These are phyloP conservation scores for Nephrotoma appendiculata DNA, from an alignment of 2,888 invertebrate genomes.

Conservation along the genomic window DNA sequence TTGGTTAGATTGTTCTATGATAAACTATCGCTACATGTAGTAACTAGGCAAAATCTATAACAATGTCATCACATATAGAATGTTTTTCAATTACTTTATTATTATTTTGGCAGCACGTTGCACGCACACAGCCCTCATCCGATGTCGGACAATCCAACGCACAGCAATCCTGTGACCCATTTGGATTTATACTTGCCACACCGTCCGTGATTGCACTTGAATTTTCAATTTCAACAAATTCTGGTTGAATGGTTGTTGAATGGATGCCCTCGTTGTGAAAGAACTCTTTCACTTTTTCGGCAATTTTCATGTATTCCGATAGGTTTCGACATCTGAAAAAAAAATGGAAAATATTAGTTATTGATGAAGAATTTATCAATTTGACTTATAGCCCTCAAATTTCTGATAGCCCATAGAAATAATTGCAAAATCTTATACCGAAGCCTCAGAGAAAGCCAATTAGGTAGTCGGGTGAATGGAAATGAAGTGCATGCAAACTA, in stretches of 20 bases:
- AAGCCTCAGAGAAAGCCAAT: too few species aligned
- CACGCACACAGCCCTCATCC: slow-evolving; percentile 66
- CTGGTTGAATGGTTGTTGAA: slow-evolving; percentile 96
- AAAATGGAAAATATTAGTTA: not conserved
- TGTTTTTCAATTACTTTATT: slow-evolving; percentile 23
- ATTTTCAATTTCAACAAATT: slow-evolving; percentile 73
- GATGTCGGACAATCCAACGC: slow-evolving; percentile 79
- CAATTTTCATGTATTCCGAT: slow-evolving; percentile 93
- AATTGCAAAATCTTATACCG: too few species aligned
- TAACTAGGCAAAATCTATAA: not conserved
- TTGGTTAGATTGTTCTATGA: not conserved
- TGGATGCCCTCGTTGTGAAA: slow-evolving; percentile 98
- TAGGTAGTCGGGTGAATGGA: too few species aligned
- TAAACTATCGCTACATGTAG: not conserved
- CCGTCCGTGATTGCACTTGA: slow-evolving; percentile 29
- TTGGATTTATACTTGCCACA: slow-evolving; percentile 31
- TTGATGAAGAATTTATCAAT: too few species aligned
- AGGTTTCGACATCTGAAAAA: slow-evolving; percentile 68
- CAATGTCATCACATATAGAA: not conserved
- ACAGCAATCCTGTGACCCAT: slow-evolving; percentile 46
- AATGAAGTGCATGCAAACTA: too few species aligned
- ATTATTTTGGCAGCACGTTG: slow-evolving; percentile 59
- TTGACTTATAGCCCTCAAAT: too few species aligned
- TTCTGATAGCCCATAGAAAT: too few species aligned
- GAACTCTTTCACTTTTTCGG: slow-evolving; percentile 90